Percentiles rank a stretch among this genome's conserved stretches.
phyloP scores from a whole-genome alignment of 2,797 vertebrate genomes.

The Rhynchotus rufescens region DNA sequence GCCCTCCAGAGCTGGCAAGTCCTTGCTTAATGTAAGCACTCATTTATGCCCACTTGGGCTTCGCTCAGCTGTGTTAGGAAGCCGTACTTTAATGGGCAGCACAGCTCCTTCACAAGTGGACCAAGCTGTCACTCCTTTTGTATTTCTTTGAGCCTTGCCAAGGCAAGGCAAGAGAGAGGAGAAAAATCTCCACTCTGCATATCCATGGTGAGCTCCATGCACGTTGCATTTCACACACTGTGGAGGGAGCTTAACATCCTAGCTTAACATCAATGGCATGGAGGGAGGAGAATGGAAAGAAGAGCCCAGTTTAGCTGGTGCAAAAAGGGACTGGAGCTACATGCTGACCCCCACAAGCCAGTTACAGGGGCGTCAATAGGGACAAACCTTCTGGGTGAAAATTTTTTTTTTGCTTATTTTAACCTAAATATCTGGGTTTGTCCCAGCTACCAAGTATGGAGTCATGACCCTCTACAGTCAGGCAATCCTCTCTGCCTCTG shows the following conservation, averaged over 20 bases:
- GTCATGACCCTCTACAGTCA: not conserved
- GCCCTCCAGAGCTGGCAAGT: not conserved
- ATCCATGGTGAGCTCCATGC: not conserved
- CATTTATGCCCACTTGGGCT: not conserved
- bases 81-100: not conserved
- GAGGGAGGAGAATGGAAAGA: not conserved
- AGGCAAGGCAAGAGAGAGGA: not conserved
- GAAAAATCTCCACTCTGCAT: not conserved
- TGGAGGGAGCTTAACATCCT: too few species aligned
- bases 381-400: not conserved
- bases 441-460: not conserved
- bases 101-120: not conserved
- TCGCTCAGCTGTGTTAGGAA: not conserved
- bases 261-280: rapidly evolving
- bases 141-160: not conserved
- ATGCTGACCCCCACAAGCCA: not conserved
- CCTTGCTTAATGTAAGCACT: not conserved
- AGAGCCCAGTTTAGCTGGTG: not conserved
- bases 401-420: too few species aligned
- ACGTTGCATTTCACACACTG: not conserved
- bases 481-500: not conserved
- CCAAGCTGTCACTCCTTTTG: not conserved
- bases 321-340: not conserved
- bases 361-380: not conserved
- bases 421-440: not conserved